Percentiles rank a stretch among this genome's conserved stretches.
Evolutionary conservation across 2,113 vertebrate species (phyloP).

Genomic region (Larimichthys polyactis): DNA sequence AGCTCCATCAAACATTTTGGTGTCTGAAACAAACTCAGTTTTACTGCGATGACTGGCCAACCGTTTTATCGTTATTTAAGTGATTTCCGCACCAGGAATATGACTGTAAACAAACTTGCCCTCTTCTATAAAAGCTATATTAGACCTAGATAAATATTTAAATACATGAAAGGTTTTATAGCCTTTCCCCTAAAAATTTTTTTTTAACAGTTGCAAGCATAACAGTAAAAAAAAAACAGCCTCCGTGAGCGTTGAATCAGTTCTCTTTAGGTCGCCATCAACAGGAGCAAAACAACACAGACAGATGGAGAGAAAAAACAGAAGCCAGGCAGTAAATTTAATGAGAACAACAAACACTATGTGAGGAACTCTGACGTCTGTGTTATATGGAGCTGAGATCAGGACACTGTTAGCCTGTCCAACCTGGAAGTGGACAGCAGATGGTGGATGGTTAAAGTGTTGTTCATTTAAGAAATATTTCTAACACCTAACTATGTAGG

Average conservation of each 20-base stretch:
- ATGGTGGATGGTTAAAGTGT: no score
- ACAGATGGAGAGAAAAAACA: neutral
- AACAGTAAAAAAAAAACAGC: neutral
- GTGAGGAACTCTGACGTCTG: no score
- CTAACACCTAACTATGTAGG: no score
- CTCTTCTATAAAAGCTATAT: neutral
- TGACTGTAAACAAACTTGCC: neutral
- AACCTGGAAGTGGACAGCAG: no score
- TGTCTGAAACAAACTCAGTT: neutral
- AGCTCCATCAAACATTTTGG: neutral
- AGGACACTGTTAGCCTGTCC: no score
- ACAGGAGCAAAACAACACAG: no score
- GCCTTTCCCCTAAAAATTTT: neutral
- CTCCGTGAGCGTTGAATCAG: neutral
- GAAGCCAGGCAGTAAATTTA: neutral
- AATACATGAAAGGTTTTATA: neutral
- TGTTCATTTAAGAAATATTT: no score
- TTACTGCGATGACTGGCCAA: neutral
- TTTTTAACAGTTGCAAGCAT: neutral
- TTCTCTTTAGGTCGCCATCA: neutral
- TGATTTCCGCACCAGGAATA: conserved; percentile 5
- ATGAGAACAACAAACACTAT: no score
- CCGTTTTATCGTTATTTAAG: neutral
- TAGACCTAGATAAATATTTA: neutral
- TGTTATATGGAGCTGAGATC: no score